These are phyloP conservation scores for Noctilio leporinus DNA, from an alignment of 2,113 vertebrate species.

Conservation along the genomic window DNA sequence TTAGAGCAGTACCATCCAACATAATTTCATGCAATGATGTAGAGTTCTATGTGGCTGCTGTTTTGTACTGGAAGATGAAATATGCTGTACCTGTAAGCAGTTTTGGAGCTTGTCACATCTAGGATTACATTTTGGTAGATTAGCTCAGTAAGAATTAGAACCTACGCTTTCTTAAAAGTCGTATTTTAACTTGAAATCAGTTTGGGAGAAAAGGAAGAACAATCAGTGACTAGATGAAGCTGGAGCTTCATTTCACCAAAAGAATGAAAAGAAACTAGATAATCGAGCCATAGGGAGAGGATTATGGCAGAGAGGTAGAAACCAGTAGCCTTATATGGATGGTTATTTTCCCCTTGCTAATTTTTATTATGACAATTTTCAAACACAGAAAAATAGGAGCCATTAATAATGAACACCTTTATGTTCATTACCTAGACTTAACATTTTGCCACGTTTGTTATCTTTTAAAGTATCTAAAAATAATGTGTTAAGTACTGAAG, in stretches of 20 bases:
- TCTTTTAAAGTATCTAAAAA: background rate
- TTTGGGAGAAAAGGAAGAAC: background rate
- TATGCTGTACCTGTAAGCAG: background rate
- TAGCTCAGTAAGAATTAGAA: background rate
- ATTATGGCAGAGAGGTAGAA: background rate
- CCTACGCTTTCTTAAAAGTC: background rate
- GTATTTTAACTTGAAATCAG: background rate
- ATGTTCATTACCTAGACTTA: background rate
- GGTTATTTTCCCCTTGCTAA: background rate
- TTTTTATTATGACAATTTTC: background rate
- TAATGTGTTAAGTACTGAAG: background rate
- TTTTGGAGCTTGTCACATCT: background rate
- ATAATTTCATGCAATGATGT: background rate
- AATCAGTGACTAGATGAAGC: background rate
- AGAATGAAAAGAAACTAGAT: background rate
- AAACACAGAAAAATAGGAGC: background rate
- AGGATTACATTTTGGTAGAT: slow-evolving; percentile 9
- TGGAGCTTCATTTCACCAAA: background rate
- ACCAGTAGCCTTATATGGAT: background rate
- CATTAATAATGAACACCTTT: background rate
- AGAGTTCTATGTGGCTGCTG: background rate
- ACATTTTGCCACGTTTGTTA: background rate
- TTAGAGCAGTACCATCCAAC: background rate
- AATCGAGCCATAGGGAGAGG: background rate
- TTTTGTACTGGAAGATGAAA: background rate